Base-by-base conservation (phyloP, 1,140 invertebrate species). In the Nixonia krombeini region DNA sequence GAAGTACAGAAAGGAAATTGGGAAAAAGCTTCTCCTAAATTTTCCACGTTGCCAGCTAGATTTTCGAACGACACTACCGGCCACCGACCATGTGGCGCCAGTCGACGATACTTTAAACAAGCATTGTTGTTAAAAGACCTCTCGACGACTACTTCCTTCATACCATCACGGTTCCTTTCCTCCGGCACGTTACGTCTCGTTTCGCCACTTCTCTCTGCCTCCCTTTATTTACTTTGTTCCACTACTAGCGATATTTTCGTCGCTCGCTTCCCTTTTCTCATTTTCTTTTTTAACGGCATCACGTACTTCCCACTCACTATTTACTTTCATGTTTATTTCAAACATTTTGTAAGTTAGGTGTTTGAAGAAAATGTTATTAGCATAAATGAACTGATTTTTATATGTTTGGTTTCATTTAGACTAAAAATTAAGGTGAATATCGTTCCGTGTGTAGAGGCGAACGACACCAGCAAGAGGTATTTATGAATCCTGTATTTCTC, bases 101-200 rank as follows among this genome's bases (percentile, higher is more conserved):
- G 52, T 23, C 42, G 12, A 51, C 49, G 29, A 42, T 12, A 17
- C 8, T 15, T 6, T 13, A 49, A 51, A 8, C 21, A 16, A 28
- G 46, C 28, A 55, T 72, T 72, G 56, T 72, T 70, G 59, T 65
- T 61, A 42, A 44, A 49, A 50, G 23, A 44, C 42, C 33, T 37
- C 41, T 51, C 42, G 10, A 42, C 23, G 7, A 2, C 21, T 37
- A 23, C 38, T 52, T 38, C 42, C 26, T 28, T 49, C 31, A 13
- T 9, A 8, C 25, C 23, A 16, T 29, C 13, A 23, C n/a, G 8
- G 23, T 38, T 17, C 33, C 28, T 33, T 31, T 57, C 42, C 37
- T 49, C 58, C 53, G 33, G 45, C 42, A 57, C 40, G 21, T 46
- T 26, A 47, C 45, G 37, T 55, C 49, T 62, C 51, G 33, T 50